These are phyloP conservation scores for Oxyscelio sp. DNA, from an alignment of 2,888 invertebrate genomes.

Conservation along the genomic window DNA sequence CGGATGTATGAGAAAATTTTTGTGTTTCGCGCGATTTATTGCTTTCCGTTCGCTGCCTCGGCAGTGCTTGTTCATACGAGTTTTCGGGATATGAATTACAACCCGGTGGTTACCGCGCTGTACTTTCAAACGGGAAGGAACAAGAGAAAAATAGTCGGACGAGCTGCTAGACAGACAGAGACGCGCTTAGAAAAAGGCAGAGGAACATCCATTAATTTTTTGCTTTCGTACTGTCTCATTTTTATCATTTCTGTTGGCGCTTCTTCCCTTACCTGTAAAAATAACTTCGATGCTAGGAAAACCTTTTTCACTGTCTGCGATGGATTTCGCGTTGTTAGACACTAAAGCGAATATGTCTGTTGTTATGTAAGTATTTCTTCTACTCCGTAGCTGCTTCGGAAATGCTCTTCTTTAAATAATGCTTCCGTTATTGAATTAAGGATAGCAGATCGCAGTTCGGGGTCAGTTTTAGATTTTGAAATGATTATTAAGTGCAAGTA, in stretches of 20 bases:
- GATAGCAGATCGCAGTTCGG: not conserved
- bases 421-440: conserved; percentile 47
- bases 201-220: conserved; percentile 73
- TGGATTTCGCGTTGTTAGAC: conserved; percentile 55
- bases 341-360: conserved; percentile 41
- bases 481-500: too few species aligned
- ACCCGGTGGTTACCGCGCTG: conserved; percentile 59
- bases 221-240: conserved; percentile 64
- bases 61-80: conserved; percentile 67
- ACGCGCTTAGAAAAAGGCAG: conserved; percentile 32
- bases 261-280: conserved; percentile 71
- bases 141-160: conserved; percentile 34
- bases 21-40: conserved; percentile 70
- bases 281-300: conserved; percentile 77
- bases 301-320: conserved; percentile 42
- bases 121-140: conserved; percentile 56
- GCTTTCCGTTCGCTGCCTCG: conserved; percentile 73
- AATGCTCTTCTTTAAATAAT: conserved; percentile 39
- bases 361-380: not conserved
- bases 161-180: conserved; percentile 27
- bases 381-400: not conserved
- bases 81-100: conserved; percentile 74
- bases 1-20: conserved; percentile 66
- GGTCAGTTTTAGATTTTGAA: too few species aligned
- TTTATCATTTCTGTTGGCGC: conserved; percentile 69